Base-by-base conservation (phyloP, 2,113 vertebrate species). In the Bostrychus sinensis region DNA sequence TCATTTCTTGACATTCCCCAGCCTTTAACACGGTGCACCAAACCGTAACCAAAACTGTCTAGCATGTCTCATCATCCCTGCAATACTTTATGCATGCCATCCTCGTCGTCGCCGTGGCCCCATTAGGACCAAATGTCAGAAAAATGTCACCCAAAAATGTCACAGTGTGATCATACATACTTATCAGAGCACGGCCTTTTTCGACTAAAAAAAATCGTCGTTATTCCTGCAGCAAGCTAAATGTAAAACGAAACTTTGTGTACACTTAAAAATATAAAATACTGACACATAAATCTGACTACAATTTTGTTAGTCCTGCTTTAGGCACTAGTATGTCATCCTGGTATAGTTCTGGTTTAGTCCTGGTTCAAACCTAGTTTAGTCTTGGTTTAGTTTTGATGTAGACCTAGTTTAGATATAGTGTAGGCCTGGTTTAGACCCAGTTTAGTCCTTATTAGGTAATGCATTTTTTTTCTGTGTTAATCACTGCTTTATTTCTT, bases 141-240 rank as follows among this genome's bases (percentile, higher is more conserved):
- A 59, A 83, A 89, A 89, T 88, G 86, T 82, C 82, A 84, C 32
- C 48, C 43, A 69, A 41, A 86, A 88, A 89, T 86, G 83, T 78
- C 86, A 87, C 43, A 37, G 82, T 72, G 57, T 70, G 74, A 86
- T 83, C 60, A 43, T 61, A 73, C 84, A 86, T 79, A 83, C 78
- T 75, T 74, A 83, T 81, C 73, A 78, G 56, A 81, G 28, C 56
- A 19, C n/a, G 0, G 8, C 37, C 37, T 64, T 17, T 64, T 17
- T 62, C n/a, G 19, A 23, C 23, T 38, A 36, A 19, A 36, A 19
- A 38, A 61, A 14, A 42, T 77, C 58, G 58, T 73, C n/a, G 25
- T 34, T 55, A 34, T 36, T 36, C 16, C 28, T 34, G 11, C 48
- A n/a, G 25, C 48, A 7, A 16, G 46, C 43, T 12, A 46, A 23